These are phyloP conservation scores for Nemotelus pantherinus DNA, from an alignment of 2,888 invertebrate species.

Conservation along the genomic window DNA sequence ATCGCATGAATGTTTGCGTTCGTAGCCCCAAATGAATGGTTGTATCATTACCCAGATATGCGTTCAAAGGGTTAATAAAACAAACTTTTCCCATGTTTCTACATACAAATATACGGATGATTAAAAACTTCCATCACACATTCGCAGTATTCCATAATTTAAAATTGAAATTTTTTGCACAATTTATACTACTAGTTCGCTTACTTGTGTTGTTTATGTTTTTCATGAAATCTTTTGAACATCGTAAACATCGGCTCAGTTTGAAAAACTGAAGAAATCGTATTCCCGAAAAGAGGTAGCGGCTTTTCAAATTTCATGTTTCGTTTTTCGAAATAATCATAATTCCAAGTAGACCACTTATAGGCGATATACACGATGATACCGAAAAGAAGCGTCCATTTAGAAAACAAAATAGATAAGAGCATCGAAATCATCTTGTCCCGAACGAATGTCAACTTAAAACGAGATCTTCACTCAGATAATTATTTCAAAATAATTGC, in stretches of 20 bases:
- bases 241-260: not conserved
- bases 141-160: not conserved
- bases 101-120: no score
- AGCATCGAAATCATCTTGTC: not conserved
- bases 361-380: not conserved
- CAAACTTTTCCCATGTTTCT: no score
- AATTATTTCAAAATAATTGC: no score
- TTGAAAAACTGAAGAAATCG: not conserved
- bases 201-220: not conserved
- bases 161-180: not conserved
- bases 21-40: no score
- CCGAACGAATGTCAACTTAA: not conserved
- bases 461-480: not conserved
- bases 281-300: not conserved
- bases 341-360: not conserved
- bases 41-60: no score
- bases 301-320: not conserved
- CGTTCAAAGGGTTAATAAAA: no score
- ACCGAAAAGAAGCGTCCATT: not conserved
- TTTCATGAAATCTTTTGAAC: not conserved
- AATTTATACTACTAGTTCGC: not conserved
- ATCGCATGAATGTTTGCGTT: no score
- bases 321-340: constrained; percentile 2
- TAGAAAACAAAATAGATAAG: not conserved
- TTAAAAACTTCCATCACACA: not conserved